Evolutionary conservation across 53 echinoderm and acorn worm genomes (phyloP).

Genomic region (Pentamera pediparva): DNA sequence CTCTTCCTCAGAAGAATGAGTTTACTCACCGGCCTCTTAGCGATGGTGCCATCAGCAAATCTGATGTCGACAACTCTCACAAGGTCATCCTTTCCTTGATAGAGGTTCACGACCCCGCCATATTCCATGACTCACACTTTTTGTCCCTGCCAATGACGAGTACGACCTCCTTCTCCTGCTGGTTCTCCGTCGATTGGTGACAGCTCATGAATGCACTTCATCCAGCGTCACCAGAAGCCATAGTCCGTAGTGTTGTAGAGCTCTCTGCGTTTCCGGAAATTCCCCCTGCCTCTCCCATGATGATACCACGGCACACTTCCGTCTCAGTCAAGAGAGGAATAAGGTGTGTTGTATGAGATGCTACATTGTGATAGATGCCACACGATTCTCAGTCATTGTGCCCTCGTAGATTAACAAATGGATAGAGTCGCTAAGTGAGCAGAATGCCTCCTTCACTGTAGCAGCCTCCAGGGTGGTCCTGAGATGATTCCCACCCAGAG

Average conservation of each 20-base stretch:
- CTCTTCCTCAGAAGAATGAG: slow-evolving; percentile 53
- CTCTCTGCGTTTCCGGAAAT: slow-evolving; percentile 55
- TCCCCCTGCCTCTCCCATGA: slow-evolving; percentile 31
- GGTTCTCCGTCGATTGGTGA: slow-evolving; percentile 42
- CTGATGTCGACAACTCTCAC: slow-evolving; percentile 53
- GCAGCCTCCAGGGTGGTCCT: too few relatives aligned
- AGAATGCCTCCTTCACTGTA: too few relatives aligned
- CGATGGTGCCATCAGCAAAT: slow-evolving; percentile 41
- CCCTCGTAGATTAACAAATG: too few relatives aligned
- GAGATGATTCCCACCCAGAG: too few relatives aligned
- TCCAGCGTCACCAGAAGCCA: slow-evolving; percentile 48
- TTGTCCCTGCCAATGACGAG: slow-evolving; percentile 49
- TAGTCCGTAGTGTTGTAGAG: slow-evolving; percentile 57
- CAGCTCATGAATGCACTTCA: slow-evolving; percentile 45
- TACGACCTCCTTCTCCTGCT: slow-evolving; percentile 51
- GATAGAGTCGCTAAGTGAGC: too few relatives aligned
- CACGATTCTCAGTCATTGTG: too few relatives aligned
- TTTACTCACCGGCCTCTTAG: slow-evolving; percentile 47
- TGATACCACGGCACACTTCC: too few relatives aligned
- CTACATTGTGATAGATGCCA: too few relatives aligned
- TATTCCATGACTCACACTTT: slow-evolving; percentile 49
- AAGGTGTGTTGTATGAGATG: too few relatives aligned
- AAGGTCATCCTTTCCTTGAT: slow-evolving; percentile 49
- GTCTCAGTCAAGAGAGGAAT: too few relatives aligned
- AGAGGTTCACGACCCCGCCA: slow-evolving; percentile 42